phyloP scores from a whole-genome alignment of 2,888 invertebrate species.

The Netelia inedita region DNA sequence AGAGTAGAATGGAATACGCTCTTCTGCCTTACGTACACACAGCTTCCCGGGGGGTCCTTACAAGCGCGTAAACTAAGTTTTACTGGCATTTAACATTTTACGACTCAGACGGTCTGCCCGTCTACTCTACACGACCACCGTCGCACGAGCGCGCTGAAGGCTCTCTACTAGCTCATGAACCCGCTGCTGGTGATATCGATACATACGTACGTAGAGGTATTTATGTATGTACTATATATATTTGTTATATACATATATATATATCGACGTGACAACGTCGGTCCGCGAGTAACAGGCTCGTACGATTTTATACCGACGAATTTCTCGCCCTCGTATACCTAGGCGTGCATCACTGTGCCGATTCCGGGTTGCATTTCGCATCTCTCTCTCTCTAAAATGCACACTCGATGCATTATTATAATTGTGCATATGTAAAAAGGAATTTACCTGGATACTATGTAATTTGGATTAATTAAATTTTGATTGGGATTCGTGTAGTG shows the following conservation, averaged over 20 bases:
- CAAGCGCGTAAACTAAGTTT: slow-evolving; percentile 85
- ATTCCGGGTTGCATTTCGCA: no score
- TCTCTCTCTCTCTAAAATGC: no score
- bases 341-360: background rate
- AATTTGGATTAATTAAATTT: background rate
- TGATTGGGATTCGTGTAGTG: background rate
- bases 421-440: no score
- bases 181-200: slow-evolving; percentile 41
- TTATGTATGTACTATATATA: background rate
- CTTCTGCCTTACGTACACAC: slow-evolving; percentile 43
- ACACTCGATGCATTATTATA: no score
- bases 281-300: slow-evolving; percentile 11
- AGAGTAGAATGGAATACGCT: slow-evolving; percentile 1
- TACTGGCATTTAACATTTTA: slow-evolving; percentile 85
- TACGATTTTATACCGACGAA: slow-evolving; percentile 51
- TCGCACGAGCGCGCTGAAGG: slow-evolving; percentile 52
- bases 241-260: slow-evolving; percentile 6
- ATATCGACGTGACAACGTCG: slow-evolving; percentile 31
- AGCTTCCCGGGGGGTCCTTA: slow-evolving; percentile 82
- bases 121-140: slow-evolving; percentile 64
- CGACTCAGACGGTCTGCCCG: slow-evolving; percentile 82
- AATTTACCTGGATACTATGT: no score
- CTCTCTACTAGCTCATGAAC: slow-evolving; percentile 55
- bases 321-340: slow-evolving; percentile 35
- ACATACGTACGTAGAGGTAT: background rate